Evolutionary conservation across 2,888 invertebrate species (phyloP), one percentile per base, ranked within the genome.

Genomic region (Ochlodes sylvanus): DNA sequence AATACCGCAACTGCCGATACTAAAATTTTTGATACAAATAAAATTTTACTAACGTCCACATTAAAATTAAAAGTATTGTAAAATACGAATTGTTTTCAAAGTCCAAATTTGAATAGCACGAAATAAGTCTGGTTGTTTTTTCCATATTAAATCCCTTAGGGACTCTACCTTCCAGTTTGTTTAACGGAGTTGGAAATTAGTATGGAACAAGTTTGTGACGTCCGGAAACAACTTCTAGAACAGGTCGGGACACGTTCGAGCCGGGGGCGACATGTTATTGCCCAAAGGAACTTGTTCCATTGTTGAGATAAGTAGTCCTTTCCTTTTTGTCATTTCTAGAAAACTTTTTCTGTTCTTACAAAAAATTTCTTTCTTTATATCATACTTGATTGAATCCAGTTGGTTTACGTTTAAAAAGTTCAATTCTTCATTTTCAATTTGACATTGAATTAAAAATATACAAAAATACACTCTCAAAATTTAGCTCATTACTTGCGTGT

Each of bases 191-290:
- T 67, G 17, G 34, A 61, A 55, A 61, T 67, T 61, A 61, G 15
- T 61, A 67, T 44, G 44, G 41, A 61, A 70, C 64, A 72, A 70
- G 76, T 73, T 70, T 56, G 63, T 65, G 69, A 68, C 71, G 69
- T 69, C 69, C 57, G 63, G 57, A 65, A 69, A 70, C 75, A 69
- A 75, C 72, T 76, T 73, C 69, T 27, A 69, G 38, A 73, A 75
- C 79, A 75, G 76, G 81, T 80, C 70, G 69, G 64, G 75, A 79
- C 83, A 72, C 61, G 81, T 78, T 71, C 64, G 70, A 73, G 68
- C 75, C 62, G 69, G 71, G 71, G 68, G 66, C 70, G 15, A 69
- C 70, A 70, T 52, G 71, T 66, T 70, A 69, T 72, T 71, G 56
- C 62, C 68, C 41, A 47, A 68, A 68, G 68, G 62, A 68, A 62